Evolutionary conservation across 2,797 vertebrate species (phyloP).

Genomic region (Nothura maculosa): DNA sequence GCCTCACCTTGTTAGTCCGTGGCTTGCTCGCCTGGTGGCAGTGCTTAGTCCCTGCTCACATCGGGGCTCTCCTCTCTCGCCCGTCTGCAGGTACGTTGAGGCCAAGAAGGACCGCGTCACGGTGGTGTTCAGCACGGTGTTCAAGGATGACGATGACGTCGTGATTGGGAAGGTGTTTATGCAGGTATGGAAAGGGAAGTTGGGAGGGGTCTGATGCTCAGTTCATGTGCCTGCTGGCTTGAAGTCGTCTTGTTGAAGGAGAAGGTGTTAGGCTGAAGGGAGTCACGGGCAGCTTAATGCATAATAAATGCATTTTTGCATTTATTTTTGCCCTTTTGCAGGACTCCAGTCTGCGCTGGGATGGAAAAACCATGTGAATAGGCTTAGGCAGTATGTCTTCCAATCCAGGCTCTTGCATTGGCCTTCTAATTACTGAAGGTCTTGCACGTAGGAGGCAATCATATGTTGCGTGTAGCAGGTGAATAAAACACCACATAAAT

Average conservation of each 20-base stretch:
- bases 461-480: neutral
- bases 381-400: neutral
- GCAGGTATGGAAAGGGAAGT: conserved; percentile 87
- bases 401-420: neutral
- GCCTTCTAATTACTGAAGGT: neutral
- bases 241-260: neutral
- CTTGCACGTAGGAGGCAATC: neutral
- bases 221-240: neutral
- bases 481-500: neutral
- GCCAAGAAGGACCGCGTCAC: conserved; percentile 98
- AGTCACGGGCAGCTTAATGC: neutral
- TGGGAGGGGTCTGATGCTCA: fast-evolving
- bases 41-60: neutral
- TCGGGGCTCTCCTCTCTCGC: conserved; percentile 21
- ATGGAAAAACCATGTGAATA: neutral
- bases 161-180: conserved; percentile 99
- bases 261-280: neutral
- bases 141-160: conserved; percentile 98
- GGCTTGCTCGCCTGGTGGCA: neutral
- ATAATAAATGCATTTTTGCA: neutral
- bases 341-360: neutral
- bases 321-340: neutral
- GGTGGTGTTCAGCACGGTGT: conserved; percentile 98
- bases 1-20: fast-evolving
- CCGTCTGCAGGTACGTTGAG: conserved; percentile 92